Conservation (phyloP, 2,888 invertebrate species). For the Lissocephala sabroskyi region DNA sequence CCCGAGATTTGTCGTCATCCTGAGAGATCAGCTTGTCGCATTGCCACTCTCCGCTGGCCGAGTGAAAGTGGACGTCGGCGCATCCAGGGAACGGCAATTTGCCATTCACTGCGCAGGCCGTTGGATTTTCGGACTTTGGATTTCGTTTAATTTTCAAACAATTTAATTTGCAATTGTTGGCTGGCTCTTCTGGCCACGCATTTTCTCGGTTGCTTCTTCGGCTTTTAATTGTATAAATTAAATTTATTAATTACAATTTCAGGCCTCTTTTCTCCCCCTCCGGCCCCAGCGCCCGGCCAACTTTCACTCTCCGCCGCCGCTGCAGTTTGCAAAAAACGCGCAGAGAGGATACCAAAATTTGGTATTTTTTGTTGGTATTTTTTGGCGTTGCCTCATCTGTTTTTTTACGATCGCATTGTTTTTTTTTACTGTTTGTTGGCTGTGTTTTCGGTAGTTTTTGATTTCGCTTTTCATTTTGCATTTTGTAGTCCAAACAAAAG, state of each 20-base stretch:
- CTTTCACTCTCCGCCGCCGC: too few relatives aligned
- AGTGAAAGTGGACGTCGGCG: conserved; percentile 53
- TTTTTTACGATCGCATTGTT: conserved; percentile 18
- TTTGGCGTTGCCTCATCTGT: not conserved
- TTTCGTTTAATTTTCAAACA: conserved; percentile 24
- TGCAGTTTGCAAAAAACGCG: conserved; percentile 1
- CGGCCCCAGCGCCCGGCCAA: not conserved
- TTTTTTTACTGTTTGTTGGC: conserved; percentile 1
- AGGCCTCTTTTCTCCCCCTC: not conserved
- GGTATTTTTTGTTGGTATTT: too few relatives aligned
- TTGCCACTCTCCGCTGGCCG: too few relatives aligned
- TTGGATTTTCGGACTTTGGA: conserved; percentile 58
- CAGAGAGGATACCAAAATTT: conserved; percentile 49
- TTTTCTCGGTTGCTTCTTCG: conserved; percentile 12
- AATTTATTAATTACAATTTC: not conserved
- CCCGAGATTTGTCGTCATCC: conserved; percentile 39
- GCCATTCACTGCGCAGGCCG: conserved; percentile 58
- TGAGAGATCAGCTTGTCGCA: conserved; percentile 27
- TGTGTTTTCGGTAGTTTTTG: conserved; percentile 16
- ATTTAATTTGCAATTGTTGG: too few relatives aligned
- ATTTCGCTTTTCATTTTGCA: conserved; percentile 47
- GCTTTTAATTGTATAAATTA: conserved; percentile 4
- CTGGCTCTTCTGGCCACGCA: conserved; percentile 9
- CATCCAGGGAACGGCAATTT: conserved; percentile 30
- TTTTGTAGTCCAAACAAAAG: conserved; percentile 23